phyloP scores from a whole-genome alignment of 1,140 invertebrate species.

The Drosophila paulistorum region DNA sequence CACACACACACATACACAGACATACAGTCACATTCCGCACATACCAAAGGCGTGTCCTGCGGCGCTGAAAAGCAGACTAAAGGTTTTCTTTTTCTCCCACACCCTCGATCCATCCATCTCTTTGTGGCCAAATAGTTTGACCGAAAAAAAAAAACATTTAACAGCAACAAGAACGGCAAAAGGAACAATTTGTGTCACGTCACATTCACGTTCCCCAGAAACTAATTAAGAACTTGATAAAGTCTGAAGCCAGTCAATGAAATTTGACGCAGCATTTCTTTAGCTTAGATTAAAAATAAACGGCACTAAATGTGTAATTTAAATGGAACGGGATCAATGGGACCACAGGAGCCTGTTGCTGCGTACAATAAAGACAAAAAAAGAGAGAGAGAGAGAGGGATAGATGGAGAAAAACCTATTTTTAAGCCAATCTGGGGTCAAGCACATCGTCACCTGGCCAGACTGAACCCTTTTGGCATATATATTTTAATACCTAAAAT shows the following conservation, averaged over 20 bases:
- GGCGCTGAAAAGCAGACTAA: constrained; percentile 52
- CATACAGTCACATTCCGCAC: constrained; percentile 20
- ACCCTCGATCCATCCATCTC: no score
- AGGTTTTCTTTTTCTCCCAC: constrained; percentile 23
- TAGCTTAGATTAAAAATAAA: constrained; percentile 58
- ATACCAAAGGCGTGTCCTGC: constrained; percentile 63
- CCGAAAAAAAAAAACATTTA: constrained; percentile 23
- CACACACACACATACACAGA: constrained; percentile 18
- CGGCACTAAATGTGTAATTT: constrained; percentile 7
- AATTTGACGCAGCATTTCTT: constrained; percentile 26
- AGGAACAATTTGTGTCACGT: constrained; percentile 59
- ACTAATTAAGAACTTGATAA: constrained; percentile 53
- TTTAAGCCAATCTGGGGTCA: constrained; percentile 55
- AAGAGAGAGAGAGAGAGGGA: background rate
- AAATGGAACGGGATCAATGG: constrained; percentile 3
- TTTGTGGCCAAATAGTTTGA: constrained; percentile 34
- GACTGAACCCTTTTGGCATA: constrained; percentile 41
- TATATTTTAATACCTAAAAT: constrained; percentile 61
- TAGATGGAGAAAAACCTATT: constrained; percentile 38
- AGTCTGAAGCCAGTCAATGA: constrained; percentile 41
- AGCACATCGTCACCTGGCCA: constrained; percentile 41
- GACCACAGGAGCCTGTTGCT: background rate
- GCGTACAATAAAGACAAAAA: background rate
- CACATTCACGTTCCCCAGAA: constrained; percentile 38
- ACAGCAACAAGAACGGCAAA: constrained; percentile 9